Conservation (phyloP, 2,797 vertebrate species). For the Scolopax bukidnonensis region DNA sequence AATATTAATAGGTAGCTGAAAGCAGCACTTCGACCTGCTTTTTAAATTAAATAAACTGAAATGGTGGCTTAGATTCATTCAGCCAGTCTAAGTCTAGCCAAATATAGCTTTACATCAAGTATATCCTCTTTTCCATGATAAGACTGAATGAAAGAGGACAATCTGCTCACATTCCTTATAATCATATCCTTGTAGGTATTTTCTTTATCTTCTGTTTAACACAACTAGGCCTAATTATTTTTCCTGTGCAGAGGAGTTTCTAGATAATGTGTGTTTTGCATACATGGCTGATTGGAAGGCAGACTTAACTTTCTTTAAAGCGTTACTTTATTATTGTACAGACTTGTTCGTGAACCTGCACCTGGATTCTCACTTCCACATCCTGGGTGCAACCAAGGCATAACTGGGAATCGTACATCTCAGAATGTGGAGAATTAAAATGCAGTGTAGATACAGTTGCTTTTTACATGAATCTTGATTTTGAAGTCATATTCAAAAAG, state of each 20-base stretch:
- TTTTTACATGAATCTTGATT: background rate
- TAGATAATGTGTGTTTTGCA: background rate
- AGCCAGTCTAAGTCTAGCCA: background rate
- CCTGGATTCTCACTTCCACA: background rate
- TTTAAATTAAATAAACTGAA: conserved; percentile 35
- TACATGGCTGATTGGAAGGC: background rate
- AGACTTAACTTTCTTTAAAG: background rate
- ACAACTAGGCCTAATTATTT: background rate
- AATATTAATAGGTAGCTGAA: conserved; percentile 39
- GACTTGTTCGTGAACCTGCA: background rate
- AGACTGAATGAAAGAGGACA: background rate
- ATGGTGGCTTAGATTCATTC: conserved; percentile 7
- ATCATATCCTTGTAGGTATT: background rate
- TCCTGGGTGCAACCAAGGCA: background rate
- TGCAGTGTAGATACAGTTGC: background rate
- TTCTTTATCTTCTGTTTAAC: conserved; percentile 20
- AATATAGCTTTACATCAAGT: conserved; percentile 1
- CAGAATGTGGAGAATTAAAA: background rate
- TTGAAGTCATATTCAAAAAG: background rate
- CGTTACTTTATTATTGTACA: background rate
- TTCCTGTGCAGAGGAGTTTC: background rate
- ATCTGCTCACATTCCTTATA: background rate
- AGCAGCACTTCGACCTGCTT: conserved; percentile 28
- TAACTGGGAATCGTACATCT: background rate
- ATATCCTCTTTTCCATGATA: background rate